These are phyloP conservation scores for Limosa lapponica DNA, from an alignment of 2,797 vertebrate species.

Conservation along the genomic window DNA sequence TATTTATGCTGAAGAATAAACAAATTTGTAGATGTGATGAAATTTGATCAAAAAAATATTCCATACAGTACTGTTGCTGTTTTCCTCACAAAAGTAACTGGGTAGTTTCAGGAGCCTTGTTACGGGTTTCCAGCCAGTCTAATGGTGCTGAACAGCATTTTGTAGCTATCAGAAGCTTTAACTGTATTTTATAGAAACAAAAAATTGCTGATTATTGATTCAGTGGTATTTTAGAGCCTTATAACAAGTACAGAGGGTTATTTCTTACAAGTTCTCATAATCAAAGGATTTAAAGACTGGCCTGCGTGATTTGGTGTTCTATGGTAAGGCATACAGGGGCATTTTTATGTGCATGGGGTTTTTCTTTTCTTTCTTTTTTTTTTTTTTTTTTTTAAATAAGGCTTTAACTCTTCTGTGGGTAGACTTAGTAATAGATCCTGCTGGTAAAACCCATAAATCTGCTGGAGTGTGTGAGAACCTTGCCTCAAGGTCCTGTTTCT, in stretches of 20 bases:
- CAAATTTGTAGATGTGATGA: not conserved
- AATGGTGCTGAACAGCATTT: not conserved
- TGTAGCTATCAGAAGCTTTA: not conserved
- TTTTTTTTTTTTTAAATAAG: not conserved
- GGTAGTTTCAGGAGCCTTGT: not conserved
- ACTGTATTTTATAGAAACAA: not conserved
- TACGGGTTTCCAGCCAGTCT: not conserved
- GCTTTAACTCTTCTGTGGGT: not conserved
- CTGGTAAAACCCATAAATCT: not conserved
- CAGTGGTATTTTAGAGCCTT: not conserved
- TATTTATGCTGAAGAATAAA: not conserved
- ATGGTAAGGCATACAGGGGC: not conserved
- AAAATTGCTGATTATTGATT: not conserved
- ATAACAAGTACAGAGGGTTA: not conserved
- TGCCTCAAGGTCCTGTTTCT: slow-evolving; percentile 19
- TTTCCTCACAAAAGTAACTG: not conserved
- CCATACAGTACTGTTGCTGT: not conserved
- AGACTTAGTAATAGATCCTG: not conserved
- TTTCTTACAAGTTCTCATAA: not conserved
- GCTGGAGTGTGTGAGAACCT: not conserved
- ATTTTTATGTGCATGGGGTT: not conserved
- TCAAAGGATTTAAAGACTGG: not conserved
- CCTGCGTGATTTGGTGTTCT: not conserved
- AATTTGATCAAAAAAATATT: not conserved
- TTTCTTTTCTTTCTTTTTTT: not conserved